Evolutionary conservation across 1,140 invertebrate species (phyloP), one percentile per base, ranked within the genome.

Genomic region (Rhagoletis pomonella): DNA sequence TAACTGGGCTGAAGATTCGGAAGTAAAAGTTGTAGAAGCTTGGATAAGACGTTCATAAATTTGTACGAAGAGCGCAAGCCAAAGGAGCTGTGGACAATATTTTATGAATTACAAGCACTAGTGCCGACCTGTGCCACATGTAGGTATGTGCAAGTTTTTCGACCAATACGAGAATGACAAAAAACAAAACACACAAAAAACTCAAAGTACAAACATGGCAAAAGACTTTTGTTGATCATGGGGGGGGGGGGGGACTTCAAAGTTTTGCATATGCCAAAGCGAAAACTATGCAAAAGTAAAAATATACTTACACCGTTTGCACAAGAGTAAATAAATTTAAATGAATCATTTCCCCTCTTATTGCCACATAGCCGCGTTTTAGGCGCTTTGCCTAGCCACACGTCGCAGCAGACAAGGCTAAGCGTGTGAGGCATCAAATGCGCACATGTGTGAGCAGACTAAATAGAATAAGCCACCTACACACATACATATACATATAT

Each of bases 81-180:
- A 77, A 77, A 77, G 44, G 7, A 42, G 42, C n/a, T 29, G 14
- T 55, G 12, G n/a, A 47, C 44, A 55, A 55, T 81, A 73, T 55
- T 81, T 81, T 81, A 81, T 55, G 73, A 81, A 81, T 58, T 81
- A 81, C 47, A 17, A 58, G 73, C 73, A 1, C 12, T 55, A 55
- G 17, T 17, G 7, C 14, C 55, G 73, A 6, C 19, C 44, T 55
- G 3, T 81, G 50, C 5, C 47, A 50, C n/a, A 58, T 42, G 55
- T 55, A 55, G 7, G 7, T 14, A 14, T 62, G 12, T 62, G 1
- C 3, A 4, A 62, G 12, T 73, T 73, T 50, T 73, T 73, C 69
- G 44, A 50, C 69, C 17, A 44, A 14, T 29, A 73, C 4, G 14
- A 42, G 47, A 29, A 9, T 81, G 42, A 29, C 17, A 55, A 42